A percentile compares a stretch with the other conserved stretches of the same genome.
phyloP scores from a whole-genome alignment of 2,113 vertebrate genomes.

The Ceuthmochares aereus region DNA sequence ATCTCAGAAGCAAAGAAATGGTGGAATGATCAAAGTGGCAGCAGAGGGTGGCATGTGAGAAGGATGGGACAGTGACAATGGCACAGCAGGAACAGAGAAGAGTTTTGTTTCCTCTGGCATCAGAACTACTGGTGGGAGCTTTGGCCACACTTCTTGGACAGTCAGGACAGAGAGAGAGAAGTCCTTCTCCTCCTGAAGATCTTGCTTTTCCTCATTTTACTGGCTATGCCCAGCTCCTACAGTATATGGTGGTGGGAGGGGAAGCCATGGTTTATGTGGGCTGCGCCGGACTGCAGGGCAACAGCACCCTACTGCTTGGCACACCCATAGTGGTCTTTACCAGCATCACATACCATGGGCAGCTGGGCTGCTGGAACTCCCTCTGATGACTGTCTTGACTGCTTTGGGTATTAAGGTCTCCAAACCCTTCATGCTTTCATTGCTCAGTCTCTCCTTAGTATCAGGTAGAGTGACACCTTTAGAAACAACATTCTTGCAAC shows the following conservation, averaged over 20 bases:
- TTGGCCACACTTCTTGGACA: neutral
- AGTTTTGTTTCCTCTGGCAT: neutral
- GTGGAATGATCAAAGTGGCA: neutral
- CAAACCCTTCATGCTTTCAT: neutral
- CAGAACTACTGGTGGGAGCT: neutral
- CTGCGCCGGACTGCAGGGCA: neutral
- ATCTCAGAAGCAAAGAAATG: neutral
- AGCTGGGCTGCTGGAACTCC: neutral
- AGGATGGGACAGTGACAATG: neutral
- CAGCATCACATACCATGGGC: accelerated
- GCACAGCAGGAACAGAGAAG: neutral
- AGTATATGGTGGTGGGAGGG: neutral
- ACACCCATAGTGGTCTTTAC: neutral
- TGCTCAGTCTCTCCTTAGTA: neutral
- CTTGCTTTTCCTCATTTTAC: neutral
- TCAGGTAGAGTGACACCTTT: neutral
- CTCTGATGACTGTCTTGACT: neutral
- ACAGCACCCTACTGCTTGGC: neutral
- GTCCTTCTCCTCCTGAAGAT: neutral
- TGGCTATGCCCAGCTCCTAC: neutral
- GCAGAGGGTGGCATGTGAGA: accelerated
- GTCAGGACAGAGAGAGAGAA: neutral
- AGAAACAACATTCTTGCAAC: neutral
- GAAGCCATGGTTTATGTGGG: neutral
- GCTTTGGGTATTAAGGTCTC: neutral